phyloP scores from a whole-genome alignment of 2,113 vertebrate genomes.

The Rana temporaria region DNA sequence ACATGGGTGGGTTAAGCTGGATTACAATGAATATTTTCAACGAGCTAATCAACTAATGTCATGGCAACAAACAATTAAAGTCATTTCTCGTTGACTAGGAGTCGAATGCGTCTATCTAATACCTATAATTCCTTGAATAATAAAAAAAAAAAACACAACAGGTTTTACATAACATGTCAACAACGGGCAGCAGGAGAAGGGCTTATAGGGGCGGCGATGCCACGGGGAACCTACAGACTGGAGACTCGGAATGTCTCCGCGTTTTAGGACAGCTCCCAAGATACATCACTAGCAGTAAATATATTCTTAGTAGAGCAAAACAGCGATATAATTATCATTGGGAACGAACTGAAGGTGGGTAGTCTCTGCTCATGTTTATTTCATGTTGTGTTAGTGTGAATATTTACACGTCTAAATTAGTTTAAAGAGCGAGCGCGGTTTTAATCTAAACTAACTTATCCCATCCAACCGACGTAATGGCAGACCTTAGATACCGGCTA shows the following conservation, averaged over 20 bases:
- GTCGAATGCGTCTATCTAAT: neutral
- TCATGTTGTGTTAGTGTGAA: too few species aligned
- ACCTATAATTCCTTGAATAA: neutral
- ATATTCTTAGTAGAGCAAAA: too few species aligned
- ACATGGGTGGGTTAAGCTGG: slow-evolving; percentile 9
- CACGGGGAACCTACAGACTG: neutral
- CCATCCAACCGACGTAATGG: too few species aligned
- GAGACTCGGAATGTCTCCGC: neutral
- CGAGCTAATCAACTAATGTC: slow-evolving; percentile 27
- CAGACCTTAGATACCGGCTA: too few species aligned
- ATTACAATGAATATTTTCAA: slow-evolving; percentile 21
- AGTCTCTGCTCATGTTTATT: too few species aligned
- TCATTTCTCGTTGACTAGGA: slow-evolving; percentile 2
- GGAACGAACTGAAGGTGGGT: too few species aligned
- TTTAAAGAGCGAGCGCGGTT: too few species aligned
- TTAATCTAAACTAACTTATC: too few species aligned
- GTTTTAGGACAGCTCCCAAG: neutral
- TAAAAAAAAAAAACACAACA: neutral
- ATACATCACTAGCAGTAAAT: neutral
- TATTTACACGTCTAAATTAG: too few species aligned
- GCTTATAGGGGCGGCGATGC: neutral
- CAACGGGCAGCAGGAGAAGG: neutral
- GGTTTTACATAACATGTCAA: neutral
- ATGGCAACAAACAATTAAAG: slow-evolving; percentile 38
- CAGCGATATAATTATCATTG: too few species aligned